Evolutionary conservation across 2,888 invertebrate species (phyloP).

Genomic region (Stratiomys singularior): DNA sequence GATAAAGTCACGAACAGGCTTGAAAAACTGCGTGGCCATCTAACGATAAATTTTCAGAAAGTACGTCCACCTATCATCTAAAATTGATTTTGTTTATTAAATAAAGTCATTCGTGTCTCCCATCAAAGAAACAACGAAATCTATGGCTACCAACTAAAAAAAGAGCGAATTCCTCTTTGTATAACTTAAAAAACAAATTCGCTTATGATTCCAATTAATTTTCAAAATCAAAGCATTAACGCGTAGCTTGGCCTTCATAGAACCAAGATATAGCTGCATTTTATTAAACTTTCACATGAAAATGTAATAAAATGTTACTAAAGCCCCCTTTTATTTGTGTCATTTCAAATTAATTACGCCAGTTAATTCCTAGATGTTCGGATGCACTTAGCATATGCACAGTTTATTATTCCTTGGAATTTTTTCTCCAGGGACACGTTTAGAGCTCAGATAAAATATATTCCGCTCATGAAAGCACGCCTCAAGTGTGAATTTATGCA

Average conservation of each 20-base stretch:
- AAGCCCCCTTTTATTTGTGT: conserved; percentile 27
- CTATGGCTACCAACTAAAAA: too few species aligned
- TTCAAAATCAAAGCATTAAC: conserved; percentile 29
- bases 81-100: too few species aligned
- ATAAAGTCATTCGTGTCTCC: too few species aligned
- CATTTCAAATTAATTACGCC: conserved; percentile 24
- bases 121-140: too few species aligned
- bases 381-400: conserved; percentile 12
- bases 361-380: conserved; percentile 20
- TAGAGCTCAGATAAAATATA: not conserved
- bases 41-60: too few species aligned
- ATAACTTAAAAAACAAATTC: not conserved
- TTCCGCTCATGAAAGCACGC: conserved; percentile 14
- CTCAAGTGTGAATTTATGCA: conserved; percentile 34
- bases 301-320: conserved; percentile 28
- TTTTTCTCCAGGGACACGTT: conserved; percentile 40
- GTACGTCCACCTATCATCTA: too few species aligned
- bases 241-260: not conserved
- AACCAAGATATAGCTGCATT: not conserved
- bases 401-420: conserved; percentile 24
- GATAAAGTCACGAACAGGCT: too few species aligned
- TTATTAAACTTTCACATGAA: conserved; percentile 35
- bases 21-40: too few species aligned
- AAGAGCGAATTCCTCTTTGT: too few species aligned
- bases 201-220: conserved; percentile 20